Base-by-base conservation (phyloP, 2,797 vertebrate genomes). In the Pseudomugil tenellus region DNA sequence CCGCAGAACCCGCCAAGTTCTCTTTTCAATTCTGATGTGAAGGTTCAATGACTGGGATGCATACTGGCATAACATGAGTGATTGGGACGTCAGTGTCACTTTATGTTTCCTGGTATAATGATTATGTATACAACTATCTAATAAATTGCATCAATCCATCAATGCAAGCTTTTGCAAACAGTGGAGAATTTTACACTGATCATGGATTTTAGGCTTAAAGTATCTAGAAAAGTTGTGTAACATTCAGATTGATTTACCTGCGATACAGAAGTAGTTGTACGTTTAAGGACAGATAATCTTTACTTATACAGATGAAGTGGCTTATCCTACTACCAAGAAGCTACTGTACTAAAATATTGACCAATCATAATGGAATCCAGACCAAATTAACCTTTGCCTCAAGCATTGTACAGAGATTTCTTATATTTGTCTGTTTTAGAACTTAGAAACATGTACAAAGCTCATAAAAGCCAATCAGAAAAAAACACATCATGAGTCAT, bases 21-120 rank as follows among this genome's bases (percentile, higher is more conserved):
- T n/a, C 58, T 28, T 75, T 70, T 72, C 61, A 65, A 43, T 76
- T 80, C 46, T 70, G 63, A 77, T 77, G 67, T 54, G 70, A 71
- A 75, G 71, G 73, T 70, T 75, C 63, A 70, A 58, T 76, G 58
- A 69, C 66, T 60, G 28, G 55, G 61, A 70, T 70, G 53, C 65
- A 25, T 63, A 53, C 54, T 19, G n/a, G 52, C 32, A 49, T 61
- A 70, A 54, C 37, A 66, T 80, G 56, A 88, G 63, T 67, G 43
- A 82, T 70, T 70, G 71, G 64, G 49, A 82, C 78, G 58, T 66
- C 53, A 66, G 53, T 25, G 52, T 16, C 56, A 59, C 63, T 61
- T 70, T 70, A 65, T 77, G 63, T 77, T 63, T 76, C 76, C 43
- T 61, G 54, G 3, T 67, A 41, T 66, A 70, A 67, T 79, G 70